Conservation (phyloP, 2,113 vertebrate species). For the Platanista minor region DNA sequence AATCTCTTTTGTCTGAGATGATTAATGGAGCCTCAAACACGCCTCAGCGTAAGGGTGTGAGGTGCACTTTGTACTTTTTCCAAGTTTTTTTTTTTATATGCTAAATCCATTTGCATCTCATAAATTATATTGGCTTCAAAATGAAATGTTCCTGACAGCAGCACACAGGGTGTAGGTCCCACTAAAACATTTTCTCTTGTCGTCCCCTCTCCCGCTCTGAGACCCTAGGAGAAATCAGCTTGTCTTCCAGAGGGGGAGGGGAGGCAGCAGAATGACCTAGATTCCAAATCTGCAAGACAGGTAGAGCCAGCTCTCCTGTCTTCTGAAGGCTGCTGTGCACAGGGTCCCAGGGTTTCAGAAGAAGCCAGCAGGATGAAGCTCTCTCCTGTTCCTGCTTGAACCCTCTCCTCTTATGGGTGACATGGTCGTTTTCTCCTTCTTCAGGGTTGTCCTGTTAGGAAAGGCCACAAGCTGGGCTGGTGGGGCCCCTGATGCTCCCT, state of each 20-base stretch:
- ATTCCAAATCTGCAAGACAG: constrained; percentile 48
- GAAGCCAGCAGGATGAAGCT: not conserved
- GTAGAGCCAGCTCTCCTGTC: constrained; percentile 16
- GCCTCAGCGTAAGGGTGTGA: constrained; percentile 75
- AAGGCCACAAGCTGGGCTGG: not conserved
- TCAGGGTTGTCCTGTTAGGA: not conserved
- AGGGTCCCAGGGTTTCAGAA: not conserved
- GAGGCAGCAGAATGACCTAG: constrained; percentile 58
- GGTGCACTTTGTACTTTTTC: constrained; percentile 71
- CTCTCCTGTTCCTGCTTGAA: fast-evolving
- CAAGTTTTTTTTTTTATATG: constrained; percentile 61
- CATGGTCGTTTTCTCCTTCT: not conserved
- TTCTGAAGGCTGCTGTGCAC: not conserved
- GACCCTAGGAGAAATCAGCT: constrained; percentile 32
- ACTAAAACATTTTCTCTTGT: not conserved
- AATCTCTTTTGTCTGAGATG: constrained; percentile 86
- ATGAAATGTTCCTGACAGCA: constrained; percentile 61
- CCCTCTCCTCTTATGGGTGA: not conserved
- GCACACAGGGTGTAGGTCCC: constrained; percentile 57
- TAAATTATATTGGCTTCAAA: constrained; percentile 66
- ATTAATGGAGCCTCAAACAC: constrained; percentile 84
- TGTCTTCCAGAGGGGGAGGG: not conserved
- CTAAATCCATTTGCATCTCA: constrained; percentile 68
- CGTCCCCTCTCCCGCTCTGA: not conserved
- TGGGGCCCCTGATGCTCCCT: not conserved